Evolutionary conservation across 2,113 vertebrate genomes (phyloP), one percentile per base, ranked within the genome.

Genomic region (Mobula birostris): DNA sequence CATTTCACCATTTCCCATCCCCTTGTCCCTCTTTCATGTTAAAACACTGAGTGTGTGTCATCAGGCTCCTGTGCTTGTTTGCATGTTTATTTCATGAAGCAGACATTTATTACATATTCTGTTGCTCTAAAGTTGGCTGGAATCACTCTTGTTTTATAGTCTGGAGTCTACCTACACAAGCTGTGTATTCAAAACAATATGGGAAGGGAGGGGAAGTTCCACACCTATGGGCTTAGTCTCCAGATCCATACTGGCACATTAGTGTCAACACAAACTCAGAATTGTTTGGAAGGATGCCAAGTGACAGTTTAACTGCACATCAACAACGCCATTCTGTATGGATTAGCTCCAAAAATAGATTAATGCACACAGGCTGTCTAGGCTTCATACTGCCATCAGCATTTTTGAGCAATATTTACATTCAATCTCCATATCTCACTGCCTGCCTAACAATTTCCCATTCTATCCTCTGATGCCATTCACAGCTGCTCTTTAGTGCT

Each of bases 291-390:
- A 32, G 29, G 61, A 32, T 90, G 61, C 85, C 61, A 88, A 88
- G 32, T 66, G 61, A 32, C 29, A 68, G 29, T 66, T 90, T 66
- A 90, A 90, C 85, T 90, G 61, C 61, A 66, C 61, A 90, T 90
- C 61, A 90, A 66, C 85, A 90, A 90, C n/a, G 66, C 85, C 17
- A 90, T 90, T 90, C 85, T 66, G 29, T 32, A 66, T 66, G 85
- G 61, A 90, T 90, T 90, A 90, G 15, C 85, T 90, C 61, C 61
- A 90, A 90, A 90, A 63, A 68, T 90, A 90, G 63, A 68, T 90
- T 90, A 66, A 90, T 90, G 63, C 85, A 68, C 32, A n/a, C 61
- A 61, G 29, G 66, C 61, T 88, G 58, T 66, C 72, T 74, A 24
- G 19, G 85, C 61, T 32, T 90, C 61, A 7, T 90, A 32, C 63